phyloP scores from a whole-genome alignment of 2,113 vertebrate species.

The Corynorhinus townsendii region DNA sequence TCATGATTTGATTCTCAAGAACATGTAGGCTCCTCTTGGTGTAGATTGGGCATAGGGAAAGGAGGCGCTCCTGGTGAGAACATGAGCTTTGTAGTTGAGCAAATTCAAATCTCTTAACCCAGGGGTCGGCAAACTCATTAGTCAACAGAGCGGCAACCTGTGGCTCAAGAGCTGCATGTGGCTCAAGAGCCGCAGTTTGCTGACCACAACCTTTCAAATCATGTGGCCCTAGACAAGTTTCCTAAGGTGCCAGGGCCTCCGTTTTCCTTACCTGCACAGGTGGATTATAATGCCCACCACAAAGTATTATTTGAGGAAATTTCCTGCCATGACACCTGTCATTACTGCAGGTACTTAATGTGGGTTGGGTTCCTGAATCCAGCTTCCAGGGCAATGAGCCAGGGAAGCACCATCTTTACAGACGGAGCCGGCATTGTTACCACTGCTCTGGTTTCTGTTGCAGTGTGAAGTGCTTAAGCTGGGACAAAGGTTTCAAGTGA shows the following conservation, averaged over 20 bases:
- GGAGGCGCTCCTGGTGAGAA: not conserved
- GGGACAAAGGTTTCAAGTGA: not conserved
- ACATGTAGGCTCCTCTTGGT: not conserved
- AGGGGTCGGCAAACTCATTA: too few relatives aligned
- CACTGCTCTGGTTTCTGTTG: not conserved
- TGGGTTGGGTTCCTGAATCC: not conserved
- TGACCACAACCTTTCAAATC: not conserved
- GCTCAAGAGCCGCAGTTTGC: too few relatives aligned
- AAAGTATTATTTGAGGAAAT: too few relatives aligned
- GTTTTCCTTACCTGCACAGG: not conserved
- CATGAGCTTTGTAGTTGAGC: not conserved
- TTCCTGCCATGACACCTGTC: not conserved
- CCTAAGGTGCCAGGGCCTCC: not conserved
- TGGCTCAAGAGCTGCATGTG: too few relatives aligned
- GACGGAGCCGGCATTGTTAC: not conserved
- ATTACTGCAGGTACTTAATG: not conserved
- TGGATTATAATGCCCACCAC: not conserved
- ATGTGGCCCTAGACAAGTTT: not conserved
- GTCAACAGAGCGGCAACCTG: too few relatives aligned
- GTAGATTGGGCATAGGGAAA: not conserved
- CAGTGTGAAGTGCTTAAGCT: not conserved
- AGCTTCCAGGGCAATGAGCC: too few relatives aligned
- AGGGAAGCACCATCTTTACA: not conserved
- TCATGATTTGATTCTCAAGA: not conserved
- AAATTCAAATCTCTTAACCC: not conserved